These are phyloP conservation scores for Stegostoma tigrinum DNA, from an alignment of 2,113 vertebrate genomes.

Conservation along the genomic window DNA sequence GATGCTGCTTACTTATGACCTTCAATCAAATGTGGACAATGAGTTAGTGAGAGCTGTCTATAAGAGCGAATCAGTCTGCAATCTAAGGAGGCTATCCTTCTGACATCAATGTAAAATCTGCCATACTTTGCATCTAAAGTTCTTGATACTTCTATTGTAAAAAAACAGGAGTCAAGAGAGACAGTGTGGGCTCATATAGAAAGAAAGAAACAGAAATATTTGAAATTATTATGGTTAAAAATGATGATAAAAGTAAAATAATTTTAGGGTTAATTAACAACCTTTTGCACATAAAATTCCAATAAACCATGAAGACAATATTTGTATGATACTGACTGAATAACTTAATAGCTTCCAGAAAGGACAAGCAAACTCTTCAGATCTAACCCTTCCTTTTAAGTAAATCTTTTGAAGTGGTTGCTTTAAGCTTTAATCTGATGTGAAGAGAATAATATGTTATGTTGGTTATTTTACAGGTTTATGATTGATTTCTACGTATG, in stretches of 20 bases:
- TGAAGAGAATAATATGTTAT: too few species aligned
- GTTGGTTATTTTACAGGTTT: background rate
- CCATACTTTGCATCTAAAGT: background rate
- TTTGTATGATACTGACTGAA: background rate
- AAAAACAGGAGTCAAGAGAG: background rate
- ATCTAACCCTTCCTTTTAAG: background rate
- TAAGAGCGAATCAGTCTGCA: constrained; percentile 52
- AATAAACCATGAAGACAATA: background rate
- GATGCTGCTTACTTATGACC: constrained; percentile 62
- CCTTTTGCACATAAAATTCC: background rate
- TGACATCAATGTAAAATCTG: background rate
- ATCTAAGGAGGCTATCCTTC: constrained; percentile 39
- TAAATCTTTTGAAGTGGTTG: constrained; percentile 18
- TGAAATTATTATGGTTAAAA: background rate
- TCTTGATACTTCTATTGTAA: background rate
- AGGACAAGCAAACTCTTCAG: constrained; percentile 12
- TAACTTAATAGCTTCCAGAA: background rate
- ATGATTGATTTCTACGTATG: background rate
- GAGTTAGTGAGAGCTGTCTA: constrained; percentile 48
- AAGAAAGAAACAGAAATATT: background rate
- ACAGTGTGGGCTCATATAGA: background rate
- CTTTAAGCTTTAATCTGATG: constrained; percentile 28
- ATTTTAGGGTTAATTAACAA: constrained; percentile 19
- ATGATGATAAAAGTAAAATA: background rate
- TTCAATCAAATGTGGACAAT: constrained; percentile 67